These are phyloP conservation scores for Athalia circularis DNA, from an alignment of 2,888 invertebrate species.

Conservation along the genomic window DNA sequence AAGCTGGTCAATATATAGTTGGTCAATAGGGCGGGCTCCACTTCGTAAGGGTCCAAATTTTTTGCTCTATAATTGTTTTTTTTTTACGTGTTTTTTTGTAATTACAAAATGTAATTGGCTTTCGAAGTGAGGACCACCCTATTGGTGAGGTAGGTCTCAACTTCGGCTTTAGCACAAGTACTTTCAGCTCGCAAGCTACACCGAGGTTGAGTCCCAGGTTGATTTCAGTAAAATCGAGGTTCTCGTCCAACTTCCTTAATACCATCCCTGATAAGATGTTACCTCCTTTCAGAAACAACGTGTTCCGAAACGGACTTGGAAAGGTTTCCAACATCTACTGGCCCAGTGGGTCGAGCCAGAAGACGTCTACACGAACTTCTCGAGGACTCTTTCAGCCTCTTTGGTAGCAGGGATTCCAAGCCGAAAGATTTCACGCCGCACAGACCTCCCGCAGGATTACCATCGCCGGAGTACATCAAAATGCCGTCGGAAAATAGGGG, in stretches of 20 bases:
- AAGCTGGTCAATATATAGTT: slow-evolving; percentile 20
- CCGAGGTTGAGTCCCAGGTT: slow-evolving; percentile 16
- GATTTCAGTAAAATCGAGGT: not conserved
- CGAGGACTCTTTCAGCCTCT: slow-evolving; percentile 87
- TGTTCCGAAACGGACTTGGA: slow-evolving; percentile 62
- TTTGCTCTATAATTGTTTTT: no score
- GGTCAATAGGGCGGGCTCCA: not conserved
- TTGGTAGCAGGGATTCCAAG: slow-evolving; percentile 80
- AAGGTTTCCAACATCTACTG: slow-evolving; percentile 57
- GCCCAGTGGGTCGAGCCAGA: slow-evolving; percentile 80
- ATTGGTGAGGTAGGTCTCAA: no score
- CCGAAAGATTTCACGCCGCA: slow-evolving; percentile 65
- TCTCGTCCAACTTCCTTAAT: not conserved
- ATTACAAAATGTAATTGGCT: no score
- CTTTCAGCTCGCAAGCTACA: slow-evolving; percentile 4
- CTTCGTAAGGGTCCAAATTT: not conserved
- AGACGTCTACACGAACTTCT: slow-evolving; percentile 85
- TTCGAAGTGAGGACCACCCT: no score
- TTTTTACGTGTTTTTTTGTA: no score
- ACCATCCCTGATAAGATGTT: slow-evolving; percentile 29
- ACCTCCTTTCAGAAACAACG: slow-evolving; percentile 44
- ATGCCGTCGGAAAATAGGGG: slow-evolving; percentile 61
- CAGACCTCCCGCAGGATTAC: slow-evolving; percentile 47
- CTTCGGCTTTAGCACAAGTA: no score
- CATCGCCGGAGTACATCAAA: slow-evolving; percentile 57